Conservation (phyloP, 2,113 vertebrate species). For the Gadus chalcogrammus region DNA sequence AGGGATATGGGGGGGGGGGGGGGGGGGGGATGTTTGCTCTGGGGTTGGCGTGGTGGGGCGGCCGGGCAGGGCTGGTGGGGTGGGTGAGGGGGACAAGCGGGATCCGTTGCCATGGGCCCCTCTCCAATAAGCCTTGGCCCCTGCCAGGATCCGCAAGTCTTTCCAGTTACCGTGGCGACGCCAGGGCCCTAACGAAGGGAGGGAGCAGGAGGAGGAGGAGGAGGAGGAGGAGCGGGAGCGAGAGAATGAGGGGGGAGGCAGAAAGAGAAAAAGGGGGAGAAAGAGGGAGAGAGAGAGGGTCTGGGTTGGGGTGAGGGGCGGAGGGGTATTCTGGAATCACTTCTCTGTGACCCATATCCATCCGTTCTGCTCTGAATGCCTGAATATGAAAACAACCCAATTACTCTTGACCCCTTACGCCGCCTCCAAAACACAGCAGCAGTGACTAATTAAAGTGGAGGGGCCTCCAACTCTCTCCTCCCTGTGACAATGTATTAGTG, state of each 20-base stretch:
- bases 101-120: conserved; percentile 32
- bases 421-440: conserved; percentile 63
- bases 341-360: conserved; percentile 66
- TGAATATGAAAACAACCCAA: conserved; percentile 71
- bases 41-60: conserved; percentile 26
- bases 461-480: conserved; percentile 50
- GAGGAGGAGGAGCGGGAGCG: conserved; percentile 2
- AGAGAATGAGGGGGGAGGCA: too few relatives aligned
- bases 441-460: conserved; percentile 70
- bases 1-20: conserved; percentile 14
- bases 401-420: conserved; percentile 67
- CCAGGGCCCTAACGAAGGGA: conserved; percentile 33
- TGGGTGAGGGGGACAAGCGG: conserved; percentile 47
- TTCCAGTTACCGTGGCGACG: conserved; percentile 52
- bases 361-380: conserved; percentile 63
- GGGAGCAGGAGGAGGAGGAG: conserved; percentile 7
- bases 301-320: conserved; percentile 36
- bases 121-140: conserved; percentile 47
- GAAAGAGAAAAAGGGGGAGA: too few relatives aligned
- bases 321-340: conserved; percentile 54
- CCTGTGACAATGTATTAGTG: conserved; percentile 18
- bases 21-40: conserved; percentile 40
- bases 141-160: conserved; percentile 65
- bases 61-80: conserved; percentile 40
- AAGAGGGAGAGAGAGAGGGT: conserved; percentile 9